Evolutionary conservation across 2,888 invertebrate species (phyloP).

Genomic region (Cephus spinipes): DNA sequence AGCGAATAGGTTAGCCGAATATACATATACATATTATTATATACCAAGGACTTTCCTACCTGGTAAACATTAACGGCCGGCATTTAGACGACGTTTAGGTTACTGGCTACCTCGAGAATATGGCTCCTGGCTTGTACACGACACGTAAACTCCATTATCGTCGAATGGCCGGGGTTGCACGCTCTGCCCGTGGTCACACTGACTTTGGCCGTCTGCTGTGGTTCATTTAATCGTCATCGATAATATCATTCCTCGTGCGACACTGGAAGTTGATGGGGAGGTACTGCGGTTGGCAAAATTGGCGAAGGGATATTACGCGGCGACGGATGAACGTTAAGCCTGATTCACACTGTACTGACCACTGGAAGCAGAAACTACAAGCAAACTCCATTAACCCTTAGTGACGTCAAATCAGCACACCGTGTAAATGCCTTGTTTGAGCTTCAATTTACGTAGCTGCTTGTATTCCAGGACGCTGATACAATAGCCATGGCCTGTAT

Average conservation of each 20-base stretch:
- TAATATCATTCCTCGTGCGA: background rate
- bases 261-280: background rate
- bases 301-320: background rate
- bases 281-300: background rate
- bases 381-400: slow-evolving; percentile 4
- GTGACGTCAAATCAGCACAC: background rate
- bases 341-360: background rate
- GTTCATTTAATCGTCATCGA: background rate
- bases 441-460: background rate
- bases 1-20: background rate
- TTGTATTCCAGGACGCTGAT: background rate
- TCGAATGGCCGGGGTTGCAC: slow-evolving; percentile 10
- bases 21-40: background rate
- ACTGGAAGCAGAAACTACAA: slow-evolving; percentile 2
- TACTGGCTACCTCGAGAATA: background rate
- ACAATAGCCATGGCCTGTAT: background rate
- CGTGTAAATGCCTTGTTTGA: background rate
- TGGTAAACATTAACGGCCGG: slow-evolving; percentile 12
- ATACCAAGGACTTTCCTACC: background rate
- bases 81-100: slow-evolving; percentile 15
- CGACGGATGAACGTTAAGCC: background rate
- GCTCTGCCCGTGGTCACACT: background rate
- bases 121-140: slow-evolving; percentile 11
- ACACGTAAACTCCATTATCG: slow-evolving; percentile 25
- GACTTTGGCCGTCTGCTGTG: background rate